A percentile compares a stretch with the other conserved stretches of the same genome.
phyloP scores from a whole-genome alignment of 2,797 vertebrate genomes.

The Lagocephalus sceleratus region DNA sequence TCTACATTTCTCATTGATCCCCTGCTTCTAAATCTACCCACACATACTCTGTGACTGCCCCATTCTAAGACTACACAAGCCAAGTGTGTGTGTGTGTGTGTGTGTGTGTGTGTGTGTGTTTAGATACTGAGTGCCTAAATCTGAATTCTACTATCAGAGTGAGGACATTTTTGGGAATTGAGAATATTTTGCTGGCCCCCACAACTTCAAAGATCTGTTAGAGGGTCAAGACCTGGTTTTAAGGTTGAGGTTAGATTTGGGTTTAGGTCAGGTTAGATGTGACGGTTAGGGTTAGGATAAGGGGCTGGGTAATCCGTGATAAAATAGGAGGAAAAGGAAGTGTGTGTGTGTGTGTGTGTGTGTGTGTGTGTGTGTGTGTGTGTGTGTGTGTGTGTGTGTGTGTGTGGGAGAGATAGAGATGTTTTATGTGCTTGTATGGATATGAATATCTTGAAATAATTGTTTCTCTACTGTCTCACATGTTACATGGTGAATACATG shows the following conservation, averaged over 20 bases:
- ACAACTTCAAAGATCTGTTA: too few relatives aligned
- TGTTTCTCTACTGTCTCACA: too few relatives aligned
- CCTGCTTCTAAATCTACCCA: slow-evolving; percentile 89
- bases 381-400: slow-evolving; percentile 5
- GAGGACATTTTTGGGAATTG: too few relatives aligned
- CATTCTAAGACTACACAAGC: slow-evolving; percentile 44
- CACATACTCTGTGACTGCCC: slow-evolving; percentile 59
- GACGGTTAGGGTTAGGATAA: too few relatives aligned
- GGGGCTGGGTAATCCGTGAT: too few relatives aligned
- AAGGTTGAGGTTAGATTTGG: too few relatives aligned
- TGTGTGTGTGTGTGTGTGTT: slow-evolving; percentile 8
- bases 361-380: slow-evolving; percentile 12
- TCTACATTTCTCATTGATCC: slow-evolving; percentile 98
- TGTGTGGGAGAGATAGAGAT: neutral
- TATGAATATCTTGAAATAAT: too few relatives aligned
- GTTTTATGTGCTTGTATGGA: too few relatives aligned
- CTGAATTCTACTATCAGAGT: neutral
- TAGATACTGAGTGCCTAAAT: neutral
- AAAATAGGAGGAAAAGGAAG: slow-evolving; percentile 69
- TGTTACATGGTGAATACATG: too few relatives aligned
- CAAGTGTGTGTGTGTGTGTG: slow-evolving; percentile 16
- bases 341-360: slow-evolving; percentile 12
- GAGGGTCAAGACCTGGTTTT: too few relatives aligned
- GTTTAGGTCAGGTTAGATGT: too few relatives aligned
- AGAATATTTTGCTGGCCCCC: too few relatives aligned